These are phyloP conservation scores for Lordiphosa andalusiaca DNA, from an alignment of 2,888 invertebrate genomes.

Conservation along the genomic window DNA sequence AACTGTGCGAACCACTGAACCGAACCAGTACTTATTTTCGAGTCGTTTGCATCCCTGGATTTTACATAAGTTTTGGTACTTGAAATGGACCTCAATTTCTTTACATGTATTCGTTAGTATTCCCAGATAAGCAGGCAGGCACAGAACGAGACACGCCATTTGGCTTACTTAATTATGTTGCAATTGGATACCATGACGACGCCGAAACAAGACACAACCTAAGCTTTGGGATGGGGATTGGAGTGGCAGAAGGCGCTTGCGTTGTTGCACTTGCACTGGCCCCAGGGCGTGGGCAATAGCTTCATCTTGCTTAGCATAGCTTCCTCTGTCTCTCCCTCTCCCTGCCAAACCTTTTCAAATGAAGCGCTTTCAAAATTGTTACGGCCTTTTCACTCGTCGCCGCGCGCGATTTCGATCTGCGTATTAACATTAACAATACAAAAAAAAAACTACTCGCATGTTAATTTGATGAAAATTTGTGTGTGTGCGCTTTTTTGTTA, in stretches of 20 bases:
- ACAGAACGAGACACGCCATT: slow-evolving; percentile 50
- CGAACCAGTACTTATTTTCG: no score
- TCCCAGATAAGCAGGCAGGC: slow-evolving; percentile 21
- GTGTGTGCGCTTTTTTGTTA: slow-evolving; percentile 53
- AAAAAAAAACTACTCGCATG: slow-evolving; percentile 46
- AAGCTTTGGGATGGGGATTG: slow-evolving; percentile 18
- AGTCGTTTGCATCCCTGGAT: no score
- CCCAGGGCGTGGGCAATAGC: slow-evolving; percentile 31
- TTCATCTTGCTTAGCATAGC: slow-evolving; percentile 22
- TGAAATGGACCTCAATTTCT: no score
- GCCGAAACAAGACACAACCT: slow-evolving; percentile 25
- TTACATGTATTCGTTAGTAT: slow-evolving; percentile 4
- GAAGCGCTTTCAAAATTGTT: slow-evolving; percentile 34
- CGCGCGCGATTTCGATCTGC: slow-evolving; percentile 35
- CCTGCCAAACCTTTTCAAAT: slow-evolving; percentile 4
- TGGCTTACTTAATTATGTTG: slow-evolving; percentile 72
- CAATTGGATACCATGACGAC: slow-evolving; percentile 60
- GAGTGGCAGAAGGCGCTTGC: slow-evolving; percentile 12
- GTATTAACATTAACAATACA: slow-evolving; percentile 23
- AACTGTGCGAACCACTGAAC: no score
- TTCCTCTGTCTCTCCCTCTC: slow-evolving; percentile 6
- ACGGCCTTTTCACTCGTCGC: slow-evolving; percentile 38
- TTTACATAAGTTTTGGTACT: no score
- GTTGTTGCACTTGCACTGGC: slow-evolving; percentile 34
- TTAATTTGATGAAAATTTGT: slow-evolving; percentile 72